Evolutionary conservation across 1,140 invertebrate genomes (phyloP).

Genomic region (Andrena cerasifolii): DNA sequence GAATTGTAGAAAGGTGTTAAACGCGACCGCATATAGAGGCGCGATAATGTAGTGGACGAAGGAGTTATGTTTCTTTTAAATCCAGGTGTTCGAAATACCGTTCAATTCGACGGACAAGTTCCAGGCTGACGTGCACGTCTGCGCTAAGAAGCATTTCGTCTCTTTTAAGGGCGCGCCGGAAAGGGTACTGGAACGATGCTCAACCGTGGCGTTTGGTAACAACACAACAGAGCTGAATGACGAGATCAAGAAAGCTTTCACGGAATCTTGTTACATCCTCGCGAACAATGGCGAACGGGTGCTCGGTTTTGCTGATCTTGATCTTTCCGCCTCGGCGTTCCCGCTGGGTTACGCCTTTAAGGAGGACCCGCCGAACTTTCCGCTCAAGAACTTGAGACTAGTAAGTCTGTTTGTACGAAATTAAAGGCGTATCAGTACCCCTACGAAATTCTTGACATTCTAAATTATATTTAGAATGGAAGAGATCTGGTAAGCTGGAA

Average conservation of each 20-base stretch:
- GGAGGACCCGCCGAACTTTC: constrained; percentile 88
- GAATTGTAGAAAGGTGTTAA: constrained; percentile 89
- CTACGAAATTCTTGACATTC: neutral
- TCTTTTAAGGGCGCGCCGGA: constrained; percentile 99
- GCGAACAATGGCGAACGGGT: constrained; percentile 98
- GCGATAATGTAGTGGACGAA: too few relatives aligned
- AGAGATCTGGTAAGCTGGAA: neutral
- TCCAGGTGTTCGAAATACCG: constrained; percentile 96
- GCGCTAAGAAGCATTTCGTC: constrained; percentile 94
- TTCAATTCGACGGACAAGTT: constrained; percentile 99
- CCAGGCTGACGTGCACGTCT: constrained; percentile 97
- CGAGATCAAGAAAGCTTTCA: constrained; percentile 98
- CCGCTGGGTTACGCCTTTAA: constrained; percentile 96
- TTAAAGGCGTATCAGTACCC: too few relatives aligned
- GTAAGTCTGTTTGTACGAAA: constrained; percentile 70
- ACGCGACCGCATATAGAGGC: too few relatives aligned
- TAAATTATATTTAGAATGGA: too few relatives aligned
- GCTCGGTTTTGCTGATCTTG: constrained; percentile 96
- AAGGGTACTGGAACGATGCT: constrained; percentile 97
- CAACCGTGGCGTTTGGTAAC: constrained; percentile 97
- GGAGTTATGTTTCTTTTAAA: constrained; percentile 82
- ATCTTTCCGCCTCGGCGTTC: constrained; percentile 94
- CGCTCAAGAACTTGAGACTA: constrained; percentile 86
- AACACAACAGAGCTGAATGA: constrained; percentile 97
- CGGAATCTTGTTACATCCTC: constrained; percentile 89